Percentiles rank a stretch among this genome's conserved stretches.
phyloP scores from a whole-genome alignment of 2,888 invertebrate genomes.

The Pardosa pseudoannulata region DNA sequence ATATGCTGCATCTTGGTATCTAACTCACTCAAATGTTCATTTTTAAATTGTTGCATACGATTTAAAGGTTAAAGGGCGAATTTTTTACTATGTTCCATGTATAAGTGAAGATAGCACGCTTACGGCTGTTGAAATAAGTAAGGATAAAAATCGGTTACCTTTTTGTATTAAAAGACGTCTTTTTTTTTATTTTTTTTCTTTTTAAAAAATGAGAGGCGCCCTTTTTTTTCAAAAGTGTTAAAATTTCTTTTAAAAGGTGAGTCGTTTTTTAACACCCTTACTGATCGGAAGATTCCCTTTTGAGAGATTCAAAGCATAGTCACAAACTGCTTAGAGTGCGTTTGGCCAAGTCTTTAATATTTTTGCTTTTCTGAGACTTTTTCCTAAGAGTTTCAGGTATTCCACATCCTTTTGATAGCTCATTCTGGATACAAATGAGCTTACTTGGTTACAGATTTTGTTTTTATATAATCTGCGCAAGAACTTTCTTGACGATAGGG shows the following conservation, averaged over 20 bases:
- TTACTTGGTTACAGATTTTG: neutral
- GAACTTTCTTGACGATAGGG: neutral
- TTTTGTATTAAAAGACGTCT: constrained; percentile 26
- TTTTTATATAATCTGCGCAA: neutral
- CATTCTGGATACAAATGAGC: neutral
- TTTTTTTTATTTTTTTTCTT: too few relatives aligned
- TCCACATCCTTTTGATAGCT: neutral
- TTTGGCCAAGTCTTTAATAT: constrained; percentile 6
- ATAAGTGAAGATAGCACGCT: neutral
- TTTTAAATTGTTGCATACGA: neutral
- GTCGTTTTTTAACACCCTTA: neutral
- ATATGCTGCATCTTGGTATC: constrained; percentile 1
- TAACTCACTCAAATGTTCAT: constrained; percentile 18
- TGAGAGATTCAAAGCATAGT: constrained; percentile 38
- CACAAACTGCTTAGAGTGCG: constrained; percentile 20
- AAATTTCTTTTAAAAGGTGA: constrained; percentile 24
- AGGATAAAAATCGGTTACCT: constrained; percentile 25
- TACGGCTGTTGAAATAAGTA: constrained; percentile 24
- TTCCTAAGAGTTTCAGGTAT: constrained; percentile 17
- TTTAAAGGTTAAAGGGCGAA: neutral
- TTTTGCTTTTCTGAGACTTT: neutral
- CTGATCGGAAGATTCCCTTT: constrained; percentile 18
- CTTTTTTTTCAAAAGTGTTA: constrained; percentile 18
- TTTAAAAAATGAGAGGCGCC: constrained; percentile 9
- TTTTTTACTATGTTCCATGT: constrained; percentile 42